These are phyloP conservation scores for Lithobates pipiens DNA, from an alignment of 2,797 vertebrate genomes.

Conservation along the genomic window DNA sequence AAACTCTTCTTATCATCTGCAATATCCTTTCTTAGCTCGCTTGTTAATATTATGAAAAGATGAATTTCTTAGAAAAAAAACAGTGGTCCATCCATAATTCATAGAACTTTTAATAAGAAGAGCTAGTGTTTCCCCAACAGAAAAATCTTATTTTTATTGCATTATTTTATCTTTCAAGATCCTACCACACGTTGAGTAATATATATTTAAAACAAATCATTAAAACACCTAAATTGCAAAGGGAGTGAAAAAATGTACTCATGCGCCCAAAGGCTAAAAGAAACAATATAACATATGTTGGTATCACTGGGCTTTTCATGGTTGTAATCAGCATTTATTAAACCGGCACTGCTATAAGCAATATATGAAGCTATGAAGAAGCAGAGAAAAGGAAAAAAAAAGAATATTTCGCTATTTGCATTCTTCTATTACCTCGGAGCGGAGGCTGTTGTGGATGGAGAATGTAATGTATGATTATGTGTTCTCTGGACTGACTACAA, in stretches of 20 bases:
- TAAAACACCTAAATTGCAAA: background rate
- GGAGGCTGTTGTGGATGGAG: conserved; percentile 5
- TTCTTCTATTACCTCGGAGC: conserved; percentile 15
- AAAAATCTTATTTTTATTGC: background rate
- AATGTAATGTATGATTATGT: conserved; percentile 31
- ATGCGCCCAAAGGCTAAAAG: background rate
- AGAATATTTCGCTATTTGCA: conserved; percentile 24
- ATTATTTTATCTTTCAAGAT: conserved; percentile 3
- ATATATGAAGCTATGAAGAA: conserved; percentile 8
- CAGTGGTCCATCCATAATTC: conserved; percentile 31
- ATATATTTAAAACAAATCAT: conserved; percentile 9
- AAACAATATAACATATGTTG: conserved; percentile 15
- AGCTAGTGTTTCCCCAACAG: background rate
- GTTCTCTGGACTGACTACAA: background rate
- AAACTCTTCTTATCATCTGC: background rate
- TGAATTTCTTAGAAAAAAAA: conserved; percentile 4
- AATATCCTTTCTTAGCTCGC: background rate
- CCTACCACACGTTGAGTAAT: conserved; percentile 6
- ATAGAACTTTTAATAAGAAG: conserved; percentile 17
- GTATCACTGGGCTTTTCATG: background rate
- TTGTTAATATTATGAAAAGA: conserved; percentile 15
- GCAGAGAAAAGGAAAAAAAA: background rate
- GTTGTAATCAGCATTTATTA: conserved; percentile 11
- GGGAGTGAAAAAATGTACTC: background rate
- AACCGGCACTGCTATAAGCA: background rate